Conservation (phyloP, 2,797 vertebrate genomes). For the Microcaecilia unicolor region DNA sequence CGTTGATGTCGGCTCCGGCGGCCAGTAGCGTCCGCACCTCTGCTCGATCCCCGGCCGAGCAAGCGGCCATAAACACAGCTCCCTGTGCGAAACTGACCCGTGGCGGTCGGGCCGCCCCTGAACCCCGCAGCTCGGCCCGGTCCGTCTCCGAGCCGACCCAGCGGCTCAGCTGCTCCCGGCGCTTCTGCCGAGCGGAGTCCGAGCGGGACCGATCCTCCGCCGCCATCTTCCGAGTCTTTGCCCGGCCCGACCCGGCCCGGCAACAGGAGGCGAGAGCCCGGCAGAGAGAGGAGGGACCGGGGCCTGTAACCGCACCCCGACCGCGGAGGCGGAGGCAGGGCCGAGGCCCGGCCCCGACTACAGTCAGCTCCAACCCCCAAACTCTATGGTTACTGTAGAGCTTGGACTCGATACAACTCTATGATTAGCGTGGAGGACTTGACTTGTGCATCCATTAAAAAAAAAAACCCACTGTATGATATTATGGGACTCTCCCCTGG, state of each 20-base stretch:
- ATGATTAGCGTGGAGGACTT: too few relatives aligned
- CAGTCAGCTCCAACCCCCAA: too few relatives aligned
- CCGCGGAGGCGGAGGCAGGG: too few relatives aligned
- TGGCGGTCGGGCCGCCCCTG: constrained; percentile 37
- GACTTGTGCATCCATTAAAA: too few relatives aligned
- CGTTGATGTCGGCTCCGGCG: constrained; percentile 74
- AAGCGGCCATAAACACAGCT: constrained; percentile 77
- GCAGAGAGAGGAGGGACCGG: not conserved
- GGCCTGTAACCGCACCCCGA: not conserved
- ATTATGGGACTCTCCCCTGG: too few relatives aligned
- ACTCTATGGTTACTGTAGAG: too few relatives aligned
- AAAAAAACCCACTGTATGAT: too few relatives aligned
- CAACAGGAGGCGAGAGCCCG: constrained; percentile 2
- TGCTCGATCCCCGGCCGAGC: constrained; percentile 72
- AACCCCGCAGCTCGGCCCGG: constrained; percentile 29
- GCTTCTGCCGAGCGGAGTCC: constrained; percentile 71
- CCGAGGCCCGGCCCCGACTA: too few relatives aligned
- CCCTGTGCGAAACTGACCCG: constrained; percentile 71
- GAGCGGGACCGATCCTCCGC: constrained; percentile 76
- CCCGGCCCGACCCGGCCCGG: constrained; percentile 12
- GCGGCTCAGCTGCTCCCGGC: constrained; percentile 69
- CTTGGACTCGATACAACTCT: too few relatives aligned
- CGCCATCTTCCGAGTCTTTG: constrained; percentile 66
- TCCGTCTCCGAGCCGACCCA: constrained; percentile 72
- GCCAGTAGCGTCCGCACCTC: constrained; percentile 66